Evolutionary conservation across 2,113 vertebrate genomes (phyloP).

Genomic region (Microcebus jonahi): DNA sequence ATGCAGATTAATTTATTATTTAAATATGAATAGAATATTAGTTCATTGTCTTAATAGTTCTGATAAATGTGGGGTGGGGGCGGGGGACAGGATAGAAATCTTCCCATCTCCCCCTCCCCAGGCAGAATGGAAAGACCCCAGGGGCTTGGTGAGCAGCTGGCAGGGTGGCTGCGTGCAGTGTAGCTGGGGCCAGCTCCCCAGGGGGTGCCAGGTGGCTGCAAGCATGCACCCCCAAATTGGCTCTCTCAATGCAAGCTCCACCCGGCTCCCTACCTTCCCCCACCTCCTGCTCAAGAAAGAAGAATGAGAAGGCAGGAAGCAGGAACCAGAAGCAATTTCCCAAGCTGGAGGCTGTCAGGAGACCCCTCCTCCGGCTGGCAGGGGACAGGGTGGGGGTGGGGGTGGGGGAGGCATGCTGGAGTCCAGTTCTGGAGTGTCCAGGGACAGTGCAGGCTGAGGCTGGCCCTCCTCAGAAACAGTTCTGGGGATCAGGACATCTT

Average conservation of each 20-base stretch:
- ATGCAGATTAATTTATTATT: slow-evolving; percentile 84
- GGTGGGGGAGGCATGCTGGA: too few relatives aligned
- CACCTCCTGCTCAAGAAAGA: background rate
- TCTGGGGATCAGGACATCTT: background rate
- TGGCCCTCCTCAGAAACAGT: background rate
- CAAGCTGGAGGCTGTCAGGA: background rate
- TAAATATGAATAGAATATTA: slow-evolving; percentile 84
- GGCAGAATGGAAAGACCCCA: slow-evolving; percentile 40
- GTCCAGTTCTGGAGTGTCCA: background rate
- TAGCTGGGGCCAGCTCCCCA: background rate
- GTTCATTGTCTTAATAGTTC: slow-evolving; percentile 75
- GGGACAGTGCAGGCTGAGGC: background rate
- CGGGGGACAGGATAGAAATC: background rate
- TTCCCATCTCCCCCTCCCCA: background rate
- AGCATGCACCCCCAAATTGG: background rate
- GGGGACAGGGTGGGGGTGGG: too few relatives aligned
- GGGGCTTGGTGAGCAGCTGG: background rate
- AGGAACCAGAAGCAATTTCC: background rate
- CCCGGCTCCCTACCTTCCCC: background rate
- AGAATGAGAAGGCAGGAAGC: background rate
- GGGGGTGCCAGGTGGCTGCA: background rate
- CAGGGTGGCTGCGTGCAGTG: rapidly evolving
- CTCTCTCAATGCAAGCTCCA: background rate
- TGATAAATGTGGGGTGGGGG: slow-evolving; percentile 56
- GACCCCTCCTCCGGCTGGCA: too few relatives aligned